Conservation (phyloP, 2,888 invertebrate species). For the Octodonta nipae region DNA sequence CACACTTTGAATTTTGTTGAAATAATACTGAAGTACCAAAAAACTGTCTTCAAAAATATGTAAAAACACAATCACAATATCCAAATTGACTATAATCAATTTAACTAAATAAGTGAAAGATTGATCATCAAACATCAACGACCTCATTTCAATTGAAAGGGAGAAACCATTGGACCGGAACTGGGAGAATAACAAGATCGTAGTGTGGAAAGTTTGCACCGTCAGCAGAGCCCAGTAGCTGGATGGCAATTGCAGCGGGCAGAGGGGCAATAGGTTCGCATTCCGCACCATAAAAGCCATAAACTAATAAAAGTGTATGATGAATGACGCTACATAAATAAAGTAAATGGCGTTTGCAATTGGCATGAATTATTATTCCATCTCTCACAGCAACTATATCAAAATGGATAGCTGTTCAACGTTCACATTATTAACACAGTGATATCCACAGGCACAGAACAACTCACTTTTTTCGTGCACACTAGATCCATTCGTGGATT, state of each 20-base stretch:
- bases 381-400: constrained; percentile 37
- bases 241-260: no score
- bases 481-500: constrained; percentile 19
- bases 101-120: no score
- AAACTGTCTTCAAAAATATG: no score
- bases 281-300: constrained; percentile 38
- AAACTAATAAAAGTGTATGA: constrained; percentile 40
- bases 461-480: constrained; percentile 15
- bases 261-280: constrained; percentile 29
- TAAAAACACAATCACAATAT: no score
- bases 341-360: constrained; percentile 40
- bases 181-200: no score
- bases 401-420: constrained; percentile 31
- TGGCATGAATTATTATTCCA: constrained; percentile 39
- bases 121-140: no score
- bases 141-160: no score
- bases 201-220: constrained; percentile 30
- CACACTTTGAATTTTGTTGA: no score
- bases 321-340: constrained; percentile 40
- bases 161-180: no score
- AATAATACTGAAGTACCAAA: no score
- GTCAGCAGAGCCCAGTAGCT: no score
- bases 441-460: constrained; percentile 24
- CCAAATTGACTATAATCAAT: no score
- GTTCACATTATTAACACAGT: constrained; percentile 27